Evolutionary conservation across 1,140 invertebrate species (phyloP).

Genomic region (Sinonovacula constricta): DNA sequence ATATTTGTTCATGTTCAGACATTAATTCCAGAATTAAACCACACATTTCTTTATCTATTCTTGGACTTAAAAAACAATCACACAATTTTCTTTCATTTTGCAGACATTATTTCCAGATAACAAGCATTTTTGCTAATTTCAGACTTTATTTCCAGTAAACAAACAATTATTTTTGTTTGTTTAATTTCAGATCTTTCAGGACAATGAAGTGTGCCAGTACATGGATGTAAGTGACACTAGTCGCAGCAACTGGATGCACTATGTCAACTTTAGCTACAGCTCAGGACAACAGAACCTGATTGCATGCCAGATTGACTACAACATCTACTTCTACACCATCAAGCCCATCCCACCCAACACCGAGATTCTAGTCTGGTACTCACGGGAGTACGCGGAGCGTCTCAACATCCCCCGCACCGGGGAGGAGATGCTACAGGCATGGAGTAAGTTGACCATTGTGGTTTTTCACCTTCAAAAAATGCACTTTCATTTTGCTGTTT

Average conservation of each 20-base stretch:
- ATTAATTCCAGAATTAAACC: no score
- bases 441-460: conserved; percentile 83
- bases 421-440: conserved; percentile 81
- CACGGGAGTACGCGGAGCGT: conserved; percentile 96
- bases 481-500: no score
- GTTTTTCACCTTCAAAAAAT: no score
- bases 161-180: no score
- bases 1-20: no score
- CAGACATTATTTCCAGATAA: no score
- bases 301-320: conserved; percentile 93
- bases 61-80: no score
- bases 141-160: no score
- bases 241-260: conserved; percentile 99
- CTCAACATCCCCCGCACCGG: conserved; percentile 88
- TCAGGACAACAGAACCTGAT: conserved; percentile 97
- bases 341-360: conserved; percentile 96
- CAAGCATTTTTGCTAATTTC: no score
- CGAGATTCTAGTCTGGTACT: conserved; percentile 99
- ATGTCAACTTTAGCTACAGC: conserved; percentile 94
- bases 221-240: conserved; percentile 96
- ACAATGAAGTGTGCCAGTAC: conserved; percentile 93
- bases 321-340: conserved; percentile 98
- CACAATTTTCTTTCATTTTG: no score
- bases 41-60: no score
- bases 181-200: conserved; percentile 94